These are phyloP conservation scores for Anoplolepis gracilipes DNA, from an alignment of 1,140 invertebrate genomes.

Conservation along the genomic window DNA sequence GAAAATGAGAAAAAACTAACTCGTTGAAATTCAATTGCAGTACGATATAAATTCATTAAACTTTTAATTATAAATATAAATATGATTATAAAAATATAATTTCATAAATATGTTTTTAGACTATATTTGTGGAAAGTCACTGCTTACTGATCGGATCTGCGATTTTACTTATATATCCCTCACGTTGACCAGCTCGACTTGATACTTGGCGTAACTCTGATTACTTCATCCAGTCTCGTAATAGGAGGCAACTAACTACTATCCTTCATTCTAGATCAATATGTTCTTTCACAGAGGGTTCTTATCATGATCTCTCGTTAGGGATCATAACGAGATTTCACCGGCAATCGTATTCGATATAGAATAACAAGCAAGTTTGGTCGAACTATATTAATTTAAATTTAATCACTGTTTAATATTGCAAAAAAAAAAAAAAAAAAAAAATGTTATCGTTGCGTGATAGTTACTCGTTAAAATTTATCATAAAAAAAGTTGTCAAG, in stretches of 20 bases:
- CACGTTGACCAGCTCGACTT: conserved; percentile 14
- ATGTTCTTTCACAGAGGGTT: conserved; percentile 34
- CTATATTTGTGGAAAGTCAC: not conserved
- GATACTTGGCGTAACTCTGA: not conserved
- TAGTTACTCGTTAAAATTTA: conserved; percentile 34
- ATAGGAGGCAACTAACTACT: not conserved
- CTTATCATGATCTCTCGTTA: conserved; percentile 31
- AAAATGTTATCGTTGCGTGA: too few relatives aligned
- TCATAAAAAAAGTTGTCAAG: not conserved
- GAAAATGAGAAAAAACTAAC: not conserved
- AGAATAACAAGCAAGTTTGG: conserved; percentile 43
- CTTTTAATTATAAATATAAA: not conserved
- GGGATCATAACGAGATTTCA: conserved; percentile 44
- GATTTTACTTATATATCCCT: conserved; percentile 1
- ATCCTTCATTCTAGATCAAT: conserved; percentile 42
- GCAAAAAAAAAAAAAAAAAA: not conserved
- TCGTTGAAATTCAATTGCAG: not conserved
- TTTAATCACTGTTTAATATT: conserved; percentile 47
- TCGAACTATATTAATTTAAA: conserved; percentile 31
- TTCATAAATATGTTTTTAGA: not conserved
- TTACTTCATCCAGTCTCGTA: conserved; percentile 23
- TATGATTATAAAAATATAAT: not conserved
- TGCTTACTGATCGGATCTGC: not conserved
- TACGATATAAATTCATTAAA: too few relatives aligned
- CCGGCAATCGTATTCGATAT: conserved; percentile 7